These are phyloP conservation scores for Euleptes europaea DNA, from an alignment of 2,113 vertebrate species.

Conservation along the genomic window DNA sequence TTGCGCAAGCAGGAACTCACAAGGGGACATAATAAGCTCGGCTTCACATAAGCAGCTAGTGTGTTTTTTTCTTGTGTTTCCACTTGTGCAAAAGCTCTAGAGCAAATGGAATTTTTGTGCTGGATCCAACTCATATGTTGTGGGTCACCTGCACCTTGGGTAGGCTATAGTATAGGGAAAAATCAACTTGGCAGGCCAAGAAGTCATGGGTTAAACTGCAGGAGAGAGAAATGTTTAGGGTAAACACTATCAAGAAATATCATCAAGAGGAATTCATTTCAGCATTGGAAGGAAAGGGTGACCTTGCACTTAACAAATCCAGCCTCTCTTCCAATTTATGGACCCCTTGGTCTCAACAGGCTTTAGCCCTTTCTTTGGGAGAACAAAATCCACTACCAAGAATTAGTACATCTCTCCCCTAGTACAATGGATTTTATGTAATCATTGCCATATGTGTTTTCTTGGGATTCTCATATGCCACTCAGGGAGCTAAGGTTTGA, in stretches of 20 bases:
- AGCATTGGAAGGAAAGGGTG: background rate
- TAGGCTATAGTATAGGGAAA: background rate
- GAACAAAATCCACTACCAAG: background rate
- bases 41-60: too few relatives aligned
- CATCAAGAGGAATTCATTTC: background rate
- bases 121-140: too few relatives aligned
- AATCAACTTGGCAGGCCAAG: background rate
- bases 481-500: too few relatives aligned
- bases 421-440: too few relatives aligned
- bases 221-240: background rate
- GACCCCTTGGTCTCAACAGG: background rate
- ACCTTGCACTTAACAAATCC: background rate
- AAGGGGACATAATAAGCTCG: too few relatives aligned
- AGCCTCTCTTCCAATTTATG: background rate
- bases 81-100: too few relatives aligned
- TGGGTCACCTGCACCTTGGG: background rate
- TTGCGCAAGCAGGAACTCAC: too few relatives aligned
- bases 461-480: too few relatives aligned
- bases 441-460: too few relatives aligned
- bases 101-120: too few relatives aligned
- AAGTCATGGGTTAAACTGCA: background rate
- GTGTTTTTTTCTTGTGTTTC: too few relatives aligned
- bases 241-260: background rate
- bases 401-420: background rate
- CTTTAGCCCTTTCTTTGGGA: background rate